Conservation (phyloP, 2,113 vertebrate species). For the Crypturellus undulatus region DNA sequence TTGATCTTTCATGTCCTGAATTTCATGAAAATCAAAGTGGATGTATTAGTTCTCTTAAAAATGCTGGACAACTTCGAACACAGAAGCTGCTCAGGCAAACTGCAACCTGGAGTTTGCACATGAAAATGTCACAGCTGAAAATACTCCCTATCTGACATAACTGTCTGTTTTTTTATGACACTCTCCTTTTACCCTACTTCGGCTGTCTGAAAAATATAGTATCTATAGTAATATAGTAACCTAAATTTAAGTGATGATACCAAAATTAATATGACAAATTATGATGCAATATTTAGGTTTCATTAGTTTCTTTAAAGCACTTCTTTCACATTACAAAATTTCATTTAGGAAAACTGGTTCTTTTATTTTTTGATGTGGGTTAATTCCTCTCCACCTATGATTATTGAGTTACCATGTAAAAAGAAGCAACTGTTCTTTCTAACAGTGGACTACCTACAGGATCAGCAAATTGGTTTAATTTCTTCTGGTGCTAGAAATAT, state of each 20-base stretch:
- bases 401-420: conserved; percentile 56
- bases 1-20: not conserved
- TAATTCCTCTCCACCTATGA: conserved; percentile 39
- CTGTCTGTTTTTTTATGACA: not conserved
- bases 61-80: not conserved
- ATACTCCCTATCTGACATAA: not conserved
- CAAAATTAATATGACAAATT: conserved; percentile 43
- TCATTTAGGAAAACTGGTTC: conserved; percentile 36
- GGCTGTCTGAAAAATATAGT: not conserved
- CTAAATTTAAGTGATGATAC: conserved; percentile 33
- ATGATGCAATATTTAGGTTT: conserved; percentile 54
- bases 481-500: conserved; percentile 62
- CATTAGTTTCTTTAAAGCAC: conserved; percentile 49
- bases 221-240: conserved; percentile 11
- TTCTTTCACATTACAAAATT: conserved; percentile 57
- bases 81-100: not conserved
- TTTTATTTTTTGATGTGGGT: conserved; percentile 56
- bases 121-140: conserved; percentile 23
- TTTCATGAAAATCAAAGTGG: not conserved
- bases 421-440: conserved; percentile 52
- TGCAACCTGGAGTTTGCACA: not conserved
- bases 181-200: not conserved
- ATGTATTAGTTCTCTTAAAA: not conserved
- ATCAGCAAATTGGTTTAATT: conserved; percentile 61
- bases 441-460: conserved; percentile 32